phyloP scores from a whole-genome alignment of 2,888 invertebrate species.

The Sesia apiformis region DNA sequence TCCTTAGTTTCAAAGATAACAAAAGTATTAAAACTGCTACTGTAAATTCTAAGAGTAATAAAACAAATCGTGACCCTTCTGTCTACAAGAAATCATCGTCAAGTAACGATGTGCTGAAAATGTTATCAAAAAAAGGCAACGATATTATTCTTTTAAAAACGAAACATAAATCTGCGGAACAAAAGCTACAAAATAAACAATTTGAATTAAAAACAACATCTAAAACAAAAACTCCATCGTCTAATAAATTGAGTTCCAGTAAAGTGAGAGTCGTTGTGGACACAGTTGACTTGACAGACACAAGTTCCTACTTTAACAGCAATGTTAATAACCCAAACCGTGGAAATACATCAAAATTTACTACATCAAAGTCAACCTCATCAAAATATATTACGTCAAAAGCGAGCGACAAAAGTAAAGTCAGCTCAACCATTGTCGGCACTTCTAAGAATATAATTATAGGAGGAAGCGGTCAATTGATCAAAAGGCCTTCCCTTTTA shows the following conservation, averaged over 20 bases:
- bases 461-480: constrained; percentile 11
- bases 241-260: not conserved
- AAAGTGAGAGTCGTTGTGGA: not conserved
- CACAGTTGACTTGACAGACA: not conserved
- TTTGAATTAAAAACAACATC: not conserved
- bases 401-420: not conserved
- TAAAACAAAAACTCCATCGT: not conserved
- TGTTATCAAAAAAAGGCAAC: too few species aligned
- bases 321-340: too few species aligned
- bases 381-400: not conserved
- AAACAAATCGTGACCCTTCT: not conserved
- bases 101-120: not conserved
- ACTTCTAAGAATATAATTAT: constrained; percentile 10
- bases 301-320: too few species aligned
- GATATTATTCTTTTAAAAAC: not conserved
- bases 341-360: too few species aligned
- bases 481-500: not conserved
- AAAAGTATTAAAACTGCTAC: not conserved
- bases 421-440: constrained; percentile 6
- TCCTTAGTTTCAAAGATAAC: too few species aligned
- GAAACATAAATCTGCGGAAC: not conserved
- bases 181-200: too few species aligned
- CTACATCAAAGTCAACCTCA: too few species aligned
- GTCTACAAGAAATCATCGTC: not conserved
- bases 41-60: not conserved